Conservation (phyloP, 2,113 vertebrate species). For the Nothobranchius furzeri region DNA sequence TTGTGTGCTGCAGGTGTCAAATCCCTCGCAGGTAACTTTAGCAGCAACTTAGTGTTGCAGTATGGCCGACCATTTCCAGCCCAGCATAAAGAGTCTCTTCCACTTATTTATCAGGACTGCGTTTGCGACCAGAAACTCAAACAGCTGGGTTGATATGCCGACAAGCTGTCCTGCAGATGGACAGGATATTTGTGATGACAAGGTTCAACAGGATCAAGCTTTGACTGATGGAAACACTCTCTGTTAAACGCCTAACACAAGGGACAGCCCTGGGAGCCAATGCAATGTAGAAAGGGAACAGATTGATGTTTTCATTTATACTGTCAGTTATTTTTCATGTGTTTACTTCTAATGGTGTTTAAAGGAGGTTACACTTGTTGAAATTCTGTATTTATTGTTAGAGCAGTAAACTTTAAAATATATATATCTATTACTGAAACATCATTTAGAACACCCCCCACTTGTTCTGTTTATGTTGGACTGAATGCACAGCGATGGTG, state of each 20-base stretch:
- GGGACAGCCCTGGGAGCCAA: slow-evolving; percentile 70
- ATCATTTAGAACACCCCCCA: slow-evolving; percentile 23
- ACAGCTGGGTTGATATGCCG: slow-evolving; percentile 60
- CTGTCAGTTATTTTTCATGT: slow-evolving; percentile 53
- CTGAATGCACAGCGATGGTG: slow-evolving; percentile 35
- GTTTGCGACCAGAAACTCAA: slow-evolving; percentile 58
- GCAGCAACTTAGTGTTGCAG: slow-evolving; percentile 48
- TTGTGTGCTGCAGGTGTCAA: slow-evolving; percentile 73
- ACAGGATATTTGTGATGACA: slow-evolving; percentile 52
- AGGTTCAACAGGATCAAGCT: slow-evolving; percentile 59
- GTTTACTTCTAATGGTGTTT: slow-evolving; percentile 60
- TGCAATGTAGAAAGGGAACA: slow-evolving; percentile 74
- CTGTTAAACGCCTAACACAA: slow-evolving; percentile 57
- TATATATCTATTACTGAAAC: slow-evolving; percentile 14
- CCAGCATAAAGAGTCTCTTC: slow-evolving; percentile 61
- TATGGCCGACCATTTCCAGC: slow-evolving; percentile 62
- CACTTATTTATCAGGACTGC: slow-evolving; percentile 55
- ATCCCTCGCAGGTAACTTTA: slow-evolving; percentile 80
- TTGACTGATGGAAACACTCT: slow-evolving; percentile 57
- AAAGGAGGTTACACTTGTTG: slow-evolving; percentile 55
- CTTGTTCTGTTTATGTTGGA: slow-evolving; percentile 19
- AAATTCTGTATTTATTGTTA: slow-evolving; percentile 72
- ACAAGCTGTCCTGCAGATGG: slow-evolving; percentile 45
- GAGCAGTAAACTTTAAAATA: slow-evolving; percentile 41
- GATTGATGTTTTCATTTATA: slow-evolving; percentile 61